phyloP scores from a whole-genome alignment of 2,113 vertebrate genomes.

The Chitala chitala region DNA sequence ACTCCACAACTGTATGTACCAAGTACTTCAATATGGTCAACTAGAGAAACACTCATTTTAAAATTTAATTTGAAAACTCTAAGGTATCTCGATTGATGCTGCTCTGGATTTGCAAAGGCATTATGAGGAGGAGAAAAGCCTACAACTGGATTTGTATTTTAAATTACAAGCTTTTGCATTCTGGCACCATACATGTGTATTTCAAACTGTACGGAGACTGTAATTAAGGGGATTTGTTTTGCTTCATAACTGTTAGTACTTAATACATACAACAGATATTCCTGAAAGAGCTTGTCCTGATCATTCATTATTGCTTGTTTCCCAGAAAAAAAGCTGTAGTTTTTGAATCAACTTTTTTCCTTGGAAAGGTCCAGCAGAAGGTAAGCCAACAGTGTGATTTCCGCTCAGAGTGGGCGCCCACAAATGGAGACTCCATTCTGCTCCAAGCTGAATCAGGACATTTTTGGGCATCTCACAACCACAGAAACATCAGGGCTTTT shows the following conservation, averaged over 20 bases:
- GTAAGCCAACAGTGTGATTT: neutral
- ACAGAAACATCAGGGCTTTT: neutral
- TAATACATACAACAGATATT: neutral
- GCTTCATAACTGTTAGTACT: neutral
- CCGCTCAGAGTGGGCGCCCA: neutral
- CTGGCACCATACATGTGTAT: neutral
- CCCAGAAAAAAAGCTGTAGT: neutral
- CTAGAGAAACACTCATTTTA: neutral
- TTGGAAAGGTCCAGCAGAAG: neutral
- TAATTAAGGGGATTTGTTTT: neutral
- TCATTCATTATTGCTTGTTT: conserved; percentile 10
- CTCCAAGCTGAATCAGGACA: neutral
- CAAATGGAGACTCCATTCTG: neutral
- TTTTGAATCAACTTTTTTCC: neutral
- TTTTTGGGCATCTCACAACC: neutral
- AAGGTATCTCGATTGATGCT: too few relatives aligned
- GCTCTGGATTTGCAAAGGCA: too few relatives aligned
- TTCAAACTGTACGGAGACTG: neutral
- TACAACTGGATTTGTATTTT: neutral
- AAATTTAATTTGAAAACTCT: neutral
- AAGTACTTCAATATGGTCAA: neutral
- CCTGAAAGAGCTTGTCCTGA: neutral
- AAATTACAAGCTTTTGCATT: neutral
- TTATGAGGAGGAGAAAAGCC: too few relatives aligned
- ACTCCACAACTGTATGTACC: neutral